Percentiles rank a stretch among this genome's conserved stretches.
Evolutionary conservation across 35 echinoderm and acorn worm species (phyloP).

Genomic region (Ophiothrix spiculata): DNA sequence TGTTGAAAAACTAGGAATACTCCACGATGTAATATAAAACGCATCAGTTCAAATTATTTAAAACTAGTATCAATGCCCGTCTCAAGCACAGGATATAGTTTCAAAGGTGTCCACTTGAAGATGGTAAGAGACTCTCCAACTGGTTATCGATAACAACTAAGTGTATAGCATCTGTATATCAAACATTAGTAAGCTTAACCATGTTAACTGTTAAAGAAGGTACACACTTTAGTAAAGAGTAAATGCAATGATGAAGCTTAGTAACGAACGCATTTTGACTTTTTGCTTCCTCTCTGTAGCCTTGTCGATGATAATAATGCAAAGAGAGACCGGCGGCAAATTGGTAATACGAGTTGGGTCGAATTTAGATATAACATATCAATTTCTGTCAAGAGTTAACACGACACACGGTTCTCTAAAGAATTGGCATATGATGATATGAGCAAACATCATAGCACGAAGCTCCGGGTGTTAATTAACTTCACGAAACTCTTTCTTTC

Average conservation of each 20-base stretch:
- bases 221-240: no score
- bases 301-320: background rate
- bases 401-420: background rate
- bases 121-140: background rate
- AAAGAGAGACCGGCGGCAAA: background rate
- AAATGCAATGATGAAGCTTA: no score
- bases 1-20: background rate
- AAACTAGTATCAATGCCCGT: background rate
- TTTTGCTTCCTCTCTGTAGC: background rate
- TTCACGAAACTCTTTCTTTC: background rate
- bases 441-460: background rate
- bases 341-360: background rate
- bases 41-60: background rate
- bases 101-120: background rate
- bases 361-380: constrained; percentile 8
- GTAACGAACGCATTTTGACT: no score
- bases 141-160: background rate
- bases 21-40: background rate
- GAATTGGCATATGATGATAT: background rate
- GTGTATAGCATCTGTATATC: background rate
- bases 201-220: no score
- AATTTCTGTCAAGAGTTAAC: constrained; percentile 7
- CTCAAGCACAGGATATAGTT: background rate
- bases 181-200: background rate
- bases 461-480: background rate